Evolutionary conservation across 2,888 invertebrate genomes (phyloP).

Genomic region (Drosophila prostipennis): DNA sequence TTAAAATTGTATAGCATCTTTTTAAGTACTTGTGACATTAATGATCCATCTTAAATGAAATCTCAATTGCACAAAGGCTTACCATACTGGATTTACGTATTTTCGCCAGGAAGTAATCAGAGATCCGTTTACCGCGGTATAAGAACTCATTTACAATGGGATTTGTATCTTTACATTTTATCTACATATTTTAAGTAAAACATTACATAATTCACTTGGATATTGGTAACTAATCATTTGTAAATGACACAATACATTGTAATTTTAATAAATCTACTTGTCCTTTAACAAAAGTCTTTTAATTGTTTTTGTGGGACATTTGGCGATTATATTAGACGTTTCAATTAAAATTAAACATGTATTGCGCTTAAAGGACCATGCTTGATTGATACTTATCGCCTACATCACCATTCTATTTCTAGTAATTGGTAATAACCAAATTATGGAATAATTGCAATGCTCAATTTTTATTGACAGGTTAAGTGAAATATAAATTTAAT

Average conservation of each 20-base stretch:
- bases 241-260: constrained; percentile 24
- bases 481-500: not conserved
- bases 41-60: constrained; percentile 7
- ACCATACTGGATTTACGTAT: not conserved
- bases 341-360: too few species aligned
- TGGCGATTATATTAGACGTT: too few species aligned
- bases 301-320: too few species aligned
- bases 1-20: constrained; percentile 9
- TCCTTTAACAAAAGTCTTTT: constrained; percentile 6
- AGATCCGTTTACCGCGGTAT: not conserved
- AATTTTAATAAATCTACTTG: constrained; percentile 25
- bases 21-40: not conserved
- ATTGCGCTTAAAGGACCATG: too few species aligned
- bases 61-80: constrained; percentile 24
- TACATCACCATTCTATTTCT: not conserved
- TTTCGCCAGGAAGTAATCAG: not conserved
- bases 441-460: not conserved
- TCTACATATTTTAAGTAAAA: not conserved
- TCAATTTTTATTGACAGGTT: not conserved
- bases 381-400: too few species aligned
- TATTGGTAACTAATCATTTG: constrained; percentile 26
- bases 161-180: not conserved
- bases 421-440: not conserved
- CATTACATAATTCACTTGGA: constrained; percentile 5
- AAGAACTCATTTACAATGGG: constrained; percentile 1